These are phyloP conservation scores for Noctua janthina DNA, from an alignment of 2,888 invertebrate genomes.

Conservation along the genomic window DNA sequence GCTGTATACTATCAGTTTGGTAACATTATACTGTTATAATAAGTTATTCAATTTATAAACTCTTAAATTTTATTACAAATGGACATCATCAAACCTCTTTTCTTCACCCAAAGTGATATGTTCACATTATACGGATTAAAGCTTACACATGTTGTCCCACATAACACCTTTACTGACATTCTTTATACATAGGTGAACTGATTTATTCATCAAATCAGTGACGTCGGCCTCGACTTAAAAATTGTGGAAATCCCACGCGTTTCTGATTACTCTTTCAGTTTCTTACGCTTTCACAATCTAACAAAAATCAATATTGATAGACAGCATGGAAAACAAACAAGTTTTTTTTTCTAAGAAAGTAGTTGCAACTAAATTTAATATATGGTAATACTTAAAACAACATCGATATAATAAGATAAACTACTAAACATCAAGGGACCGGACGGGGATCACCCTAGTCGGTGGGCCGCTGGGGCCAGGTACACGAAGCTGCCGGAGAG, in stretches of 20 bases:
- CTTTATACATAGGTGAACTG: constrained; percentile 50
- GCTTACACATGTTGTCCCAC: constrained; percentile 76
- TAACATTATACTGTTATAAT: constrained; percentile 73
- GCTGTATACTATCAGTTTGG: constrained; percentile 77
- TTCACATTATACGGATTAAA: constrained; percentile 83
- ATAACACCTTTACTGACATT: constrained; percentile 60
- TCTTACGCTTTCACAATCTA: constrained; percentile 59
- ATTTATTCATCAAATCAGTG: constrained; percentile 50
- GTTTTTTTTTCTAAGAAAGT: constrained; percentile 68
- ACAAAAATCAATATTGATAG: constrained; percentile 65
- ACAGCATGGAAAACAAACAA: constrained; percentile 70
- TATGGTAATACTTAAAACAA: constrained; percentile 74
- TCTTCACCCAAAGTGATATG: constrained; percentile 78
- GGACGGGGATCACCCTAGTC: constrained; percentile 75
- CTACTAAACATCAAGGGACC: constrained; percentile 80
- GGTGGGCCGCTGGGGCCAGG: constrained; percentile 24
- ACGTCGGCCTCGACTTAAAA: constrained; percentile 41
- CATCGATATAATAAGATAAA: constrained; percentile 76
- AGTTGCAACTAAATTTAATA: constrained; percentile 78
- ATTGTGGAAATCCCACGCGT: constrained; percentile 40
- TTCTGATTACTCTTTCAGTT: constrained; percentile 50
- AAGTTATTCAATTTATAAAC: constrained; percentile 68
- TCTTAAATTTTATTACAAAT: constrained; percentile 73
- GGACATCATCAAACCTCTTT: constrained; percentile 74
- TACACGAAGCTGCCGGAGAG: constrained; percentile 18